phyloP scores from a whole-genome alignment of 2,113 vertebrate genomes.

The Saimiri boliviensis region DNA sequence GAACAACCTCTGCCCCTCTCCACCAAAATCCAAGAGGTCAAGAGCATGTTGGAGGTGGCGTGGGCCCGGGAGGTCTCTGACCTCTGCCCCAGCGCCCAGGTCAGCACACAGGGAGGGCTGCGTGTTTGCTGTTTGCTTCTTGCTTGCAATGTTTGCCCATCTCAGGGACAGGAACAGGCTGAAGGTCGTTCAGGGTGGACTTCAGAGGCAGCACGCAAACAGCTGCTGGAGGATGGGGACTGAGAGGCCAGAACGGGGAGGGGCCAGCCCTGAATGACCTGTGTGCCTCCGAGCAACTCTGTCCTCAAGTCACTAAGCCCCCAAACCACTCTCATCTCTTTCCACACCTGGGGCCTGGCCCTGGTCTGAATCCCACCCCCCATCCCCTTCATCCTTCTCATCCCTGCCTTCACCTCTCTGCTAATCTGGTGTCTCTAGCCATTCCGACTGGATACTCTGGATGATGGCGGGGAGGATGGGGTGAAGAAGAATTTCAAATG shows the following conservation, averaged over 20 bases:
- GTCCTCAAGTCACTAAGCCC: too few relatives aligned
- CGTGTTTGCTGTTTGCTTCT: constrained; percentile 38
- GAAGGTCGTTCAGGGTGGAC: constrained; percentile 18
- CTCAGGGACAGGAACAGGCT: constrained; percentile 4
- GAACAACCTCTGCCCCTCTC: background rate
- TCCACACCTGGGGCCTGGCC: too few relatives aligned
- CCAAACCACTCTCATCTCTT: background rate
- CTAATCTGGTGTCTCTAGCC: background rate
- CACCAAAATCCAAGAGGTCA: background rate
- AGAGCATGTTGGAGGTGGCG: background rate
- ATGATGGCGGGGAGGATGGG: background rate
- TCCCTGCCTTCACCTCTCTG: rapidly evolving
- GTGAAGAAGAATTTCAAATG: background rate
- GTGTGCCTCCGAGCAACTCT: background rate
- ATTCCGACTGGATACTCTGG: background rate
- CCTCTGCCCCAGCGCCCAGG: constrained; percentile 26
- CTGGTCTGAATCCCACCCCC: background rate
- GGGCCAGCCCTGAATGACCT: rapidly evolving
- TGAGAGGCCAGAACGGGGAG: background rate
- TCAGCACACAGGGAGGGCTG: background rate
- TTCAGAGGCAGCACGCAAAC: background rate
- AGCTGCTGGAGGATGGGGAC: background rate
- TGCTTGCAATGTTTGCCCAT: constrained; percentile 70
- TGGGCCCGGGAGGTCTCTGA: background rate
- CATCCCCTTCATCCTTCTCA: too few relatives aligned